Evolutionary conservation across 2,797 vertebrate genomes (phyloP), one percentile per base, ranked within the genome.

Genomic region (Dermochelys coriacea): DNA sequence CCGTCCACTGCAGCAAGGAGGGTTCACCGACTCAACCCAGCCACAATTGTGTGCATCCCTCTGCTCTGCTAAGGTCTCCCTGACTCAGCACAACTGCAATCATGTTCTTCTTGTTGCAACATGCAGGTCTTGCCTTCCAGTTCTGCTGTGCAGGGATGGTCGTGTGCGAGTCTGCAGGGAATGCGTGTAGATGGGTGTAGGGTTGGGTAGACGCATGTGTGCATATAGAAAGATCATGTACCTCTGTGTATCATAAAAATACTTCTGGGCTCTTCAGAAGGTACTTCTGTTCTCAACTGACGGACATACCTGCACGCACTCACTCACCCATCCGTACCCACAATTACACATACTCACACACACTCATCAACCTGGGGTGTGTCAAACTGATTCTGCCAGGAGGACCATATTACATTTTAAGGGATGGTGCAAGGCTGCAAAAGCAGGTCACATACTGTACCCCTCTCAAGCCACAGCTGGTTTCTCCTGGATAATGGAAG

Each of bases 171-270:
- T 29, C 29, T 59, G 59, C 59, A 31, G 31, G 59, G 59, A 4
- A 15, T 34, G 31, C 80, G 80, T 82, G 27, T 3, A n/a, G 57
- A 47, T 1, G 0, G 0, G 52, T n/a, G 52, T 37, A 82, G 47
- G 89, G 77, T 4, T 52, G 18, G 34, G 34, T 18, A 85, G 85
- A 80, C 4, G 5, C 52, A 27, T 64, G 54, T 29, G 91, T n/a
- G n/a, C 37, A 41, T 41, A 41, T 89, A 8, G 9, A 89, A 77
- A 37, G 84, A 54, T 27, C 86, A 51, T 1, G 61, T 3, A 77
- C 16, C 4, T 77, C 50, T 71, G 68, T 11, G 16, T 34, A 34
- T 14, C 59, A 83, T 6, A 77, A 55, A 92, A 91, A 25, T 10
- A 1, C 0, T 12, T 11, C 29, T 1, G 14, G 4, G 80, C 94